phyloP scores from a whole-genome alignment of 1,140 invertebrate species.

The Tetramorium simillimum region DNA sequence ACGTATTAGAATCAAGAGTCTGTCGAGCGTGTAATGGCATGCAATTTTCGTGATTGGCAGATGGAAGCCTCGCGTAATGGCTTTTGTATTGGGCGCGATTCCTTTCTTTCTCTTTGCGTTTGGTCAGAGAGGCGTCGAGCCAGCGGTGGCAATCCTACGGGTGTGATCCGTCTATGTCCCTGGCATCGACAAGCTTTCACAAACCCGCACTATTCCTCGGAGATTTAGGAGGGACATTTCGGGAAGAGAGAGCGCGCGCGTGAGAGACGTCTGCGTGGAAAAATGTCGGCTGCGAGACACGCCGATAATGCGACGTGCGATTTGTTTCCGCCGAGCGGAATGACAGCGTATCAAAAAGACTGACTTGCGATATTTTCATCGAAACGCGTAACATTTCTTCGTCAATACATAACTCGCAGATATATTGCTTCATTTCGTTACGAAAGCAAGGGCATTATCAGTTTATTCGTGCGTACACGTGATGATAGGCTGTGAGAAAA shows the following conservation, averaged over 20 bases:
- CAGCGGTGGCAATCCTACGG: conserved; percentile 58
- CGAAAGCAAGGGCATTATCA: not conserved
- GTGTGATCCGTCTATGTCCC: conserved; percentile 70
- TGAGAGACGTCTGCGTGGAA: conserved; percentile 42
- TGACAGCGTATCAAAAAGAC: conserved; percentile 57
- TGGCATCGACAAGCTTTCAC: conserved; percentile 69
- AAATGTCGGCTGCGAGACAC: conserved; percentile 17
- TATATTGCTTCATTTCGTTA: not conserved
- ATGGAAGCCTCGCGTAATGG: conserved; percentile 49
- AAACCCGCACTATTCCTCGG: conserved; percentile 55
- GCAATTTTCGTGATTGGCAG: conserved; percentile 62
- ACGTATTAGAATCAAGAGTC: conserved; percentile 55
- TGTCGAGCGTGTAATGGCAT: conserved; percentile 54
- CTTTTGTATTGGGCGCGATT: conserved; percentile 56
- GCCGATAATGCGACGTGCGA: conserved; percentile 55
- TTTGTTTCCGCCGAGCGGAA: conserved; percentile 52
- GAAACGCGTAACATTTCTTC: conserved; percentile 31
- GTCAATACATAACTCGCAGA: conserved; percentile 16
- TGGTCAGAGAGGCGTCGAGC: conserved; percentile 64
- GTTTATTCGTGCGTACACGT: not conserved
- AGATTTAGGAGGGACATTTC: conserved; percentile 66
- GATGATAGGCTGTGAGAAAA: not conserved
- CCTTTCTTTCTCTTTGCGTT: conserved; percentile 63
- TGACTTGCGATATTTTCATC: conserved; percentile 57
- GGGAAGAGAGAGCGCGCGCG: conserved; percentile 34